These are phyloP conservation scores for Oedothorax gibbosus DNA, from an alignment of 1,140 invertebrate genomes.

Conservation along the genomic window DNA sequence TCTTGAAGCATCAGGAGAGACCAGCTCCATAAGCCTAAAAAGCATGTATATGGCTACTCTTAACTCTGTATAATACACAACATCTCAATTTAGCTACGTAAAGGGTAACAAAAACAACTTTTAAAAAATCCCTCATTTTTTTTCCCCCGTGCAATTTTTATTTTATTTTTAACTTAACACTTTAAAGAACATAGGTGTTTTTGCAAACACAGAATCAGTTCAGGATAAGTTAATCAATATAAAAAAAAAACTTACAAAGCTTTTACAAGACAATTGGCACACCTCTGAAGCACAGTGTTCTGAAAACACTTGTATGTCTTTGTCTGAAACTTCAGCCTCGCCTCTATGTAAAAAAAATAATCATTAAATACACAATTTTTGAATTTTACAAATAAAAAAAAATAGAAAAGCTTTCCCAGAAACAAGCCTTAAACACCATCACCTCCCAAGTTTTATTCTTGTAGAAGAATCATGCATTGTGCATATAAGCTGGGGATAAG, in stretches of 20 bases:
- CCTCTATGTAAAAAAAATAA: constrained; percentile 33
- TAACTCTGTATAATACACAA: too few species aligned
- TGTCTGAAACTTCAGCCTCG: constrained; percentile 50
- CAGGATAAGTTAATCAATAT: too few species aligned
- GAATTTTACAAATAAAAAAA: background rate
- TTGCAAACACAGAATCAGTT: too few species aligned
- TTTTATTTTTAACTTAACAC: too few species aligned
- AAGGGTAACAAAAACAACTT: too few species aligned
- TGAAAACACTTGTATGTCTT: constrained; percentile 69
- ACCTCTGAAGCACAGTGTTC: constrained; percentile 31
- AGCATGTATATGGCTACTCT: too few species aligned
- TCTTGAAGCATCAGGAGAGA: too few species aligned
- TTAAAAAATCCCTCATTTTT: too few species aligned
- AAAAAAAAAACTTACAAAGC: constrained; percentile 19
- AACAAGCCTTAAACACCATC: background rate
- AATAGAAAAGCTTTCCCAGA: background rate
- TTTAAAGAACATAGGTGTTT: too few species aligned
- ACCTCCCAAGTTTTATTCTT: background rate
- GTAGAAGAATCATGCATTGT: background rate
- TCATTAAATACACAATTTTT: background rate
- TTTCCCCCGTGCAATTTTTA: too few species aligned
- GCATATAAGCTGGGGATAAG: background rate
- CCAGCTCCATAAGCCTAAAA: too few species aligned
- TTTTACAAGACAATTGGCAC: constrained; percentile 30
- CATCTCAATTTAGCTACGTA: too few species aligned